Percentiles rank a stretch among this genome's conserved stretches.
These are phyloP conservation scores for Tethea ocularis DNA, from an alignment of 2,888 invertebrate species.

Conservation along the genomic window DNA sequence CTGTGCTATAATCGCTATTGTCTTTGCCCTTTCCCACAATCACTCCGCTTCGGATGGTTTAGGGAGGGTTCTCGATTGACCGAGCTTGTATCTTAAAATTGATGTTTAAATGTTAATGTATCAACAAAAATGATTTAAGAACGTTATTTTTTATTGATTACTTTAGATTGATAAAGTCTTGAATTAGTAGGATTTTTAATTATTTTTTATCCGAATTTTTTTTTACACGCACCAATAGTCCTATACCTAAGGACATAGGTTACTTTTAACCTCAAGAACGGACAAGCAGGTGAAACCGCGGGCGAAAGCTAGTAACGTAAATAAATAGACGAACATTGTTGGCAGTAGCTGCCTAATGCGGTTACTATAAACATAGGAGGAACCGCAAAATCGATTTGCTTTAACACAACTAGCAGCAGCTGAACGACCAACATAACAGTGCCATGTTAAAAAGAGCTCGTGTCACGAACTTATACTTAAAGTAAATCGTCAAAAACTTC, in stretches of 20 bases:
- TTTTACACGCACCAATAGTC: no score
- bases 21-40: constrained; percentile 80
- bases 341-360: not conserved
- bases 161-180: no score
- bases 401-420: constrained; percentile 28
- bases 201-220: no score
- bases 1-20: constrained; percentile 77
- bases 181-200: no score
- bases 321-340: constrained; percentile 2
- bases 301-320: not conserved
- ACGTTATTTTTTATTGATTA: no score
- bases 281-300: no score
- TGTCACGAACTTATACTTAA: constrained; percentile 30
- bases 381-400: constrained; percentile 22
- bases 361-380: constrained; percentile 22
- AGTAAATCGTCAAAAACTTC: constrained; percentile 40
- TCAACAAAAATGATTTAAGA: no score
- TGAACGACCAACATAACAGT: constrained; percentile 19
- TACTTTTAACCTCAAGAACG: no score
- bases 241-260: no score
- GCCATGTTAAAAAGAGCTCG: constrained; percentile 37
- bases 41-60: constrained; percentile 38
- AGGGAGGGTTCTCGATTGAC: constrained; percentile 29
- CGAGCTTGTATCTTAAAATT: not conserved
- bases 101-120: not conserved